Evolutionary conservation across 1,140 invertebrate species (phyloP).

Genomic region (Drosophila bocki): DNA sequence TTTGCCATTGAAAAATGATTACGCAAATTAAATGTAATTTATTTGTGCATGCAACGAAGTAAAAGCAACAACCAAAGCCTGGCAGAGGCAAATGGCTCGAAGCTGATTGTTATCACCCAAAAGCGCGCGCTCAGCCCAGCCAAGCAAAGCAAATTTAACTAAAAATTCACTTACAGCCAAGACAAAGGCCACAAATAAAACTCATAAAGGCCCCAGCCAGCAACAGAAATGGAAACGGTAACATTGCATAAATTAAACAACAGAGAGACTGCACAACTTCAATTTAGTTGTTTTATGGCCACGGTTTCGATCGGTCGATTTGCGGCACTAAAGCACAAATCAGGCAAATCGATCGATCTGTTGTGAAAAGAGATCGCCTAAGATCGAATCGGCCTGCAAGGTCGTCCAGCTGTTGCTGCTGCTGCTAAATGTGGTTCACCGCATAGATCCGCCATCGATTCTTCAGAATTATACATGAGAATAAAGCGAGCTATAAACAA

Average conservation of each 20-base stretch:
- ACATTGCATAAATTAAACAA: conserved; percentile 74
- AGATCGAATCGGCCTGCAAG: conserved; percentile 53
- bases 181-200: conserved; percentile 47
- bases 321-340: conserved; percentile 65
- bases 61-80: conserved; percentile 55
- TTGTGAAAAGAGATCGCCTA: conserved; percentile 52
- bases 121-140: conserved; percentile 47
- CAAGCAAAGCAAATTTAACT: conserved; percentile 71
- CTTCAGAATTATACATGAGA: conserved; percentile 12
- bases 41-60: conserved; percentile 62
- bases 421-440: conserved; percentile 53
- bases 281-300: conserved; percentile 55
- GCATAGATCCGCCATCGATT: conserved; percentile 42
- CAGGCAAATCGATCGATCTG: conserved; percentile 58
- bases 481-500: neutral
- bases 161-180: conserved; percentile 71
- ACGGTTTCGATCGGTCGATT: conserved; percentile 67
- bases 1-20: conserved; percentile 76
- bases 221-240: conserved; percentile 32
- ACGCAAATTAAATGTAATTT: conserved; percentile 81
- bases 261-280: conserved; percentile 56
- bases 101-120: conserved; percentile 69
- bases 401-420: conserved; percentile 63
- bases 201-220: conserved; percentile 2
- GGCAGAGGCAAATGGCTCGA: conserved; percentile 45